A percentile compares a stretch with the other conserved stretches of the same genome.
phyloP scores from a whole-genome alignment of 2,797 vertebrate species.

The Schizopygopsis pylzovi region DNA sequence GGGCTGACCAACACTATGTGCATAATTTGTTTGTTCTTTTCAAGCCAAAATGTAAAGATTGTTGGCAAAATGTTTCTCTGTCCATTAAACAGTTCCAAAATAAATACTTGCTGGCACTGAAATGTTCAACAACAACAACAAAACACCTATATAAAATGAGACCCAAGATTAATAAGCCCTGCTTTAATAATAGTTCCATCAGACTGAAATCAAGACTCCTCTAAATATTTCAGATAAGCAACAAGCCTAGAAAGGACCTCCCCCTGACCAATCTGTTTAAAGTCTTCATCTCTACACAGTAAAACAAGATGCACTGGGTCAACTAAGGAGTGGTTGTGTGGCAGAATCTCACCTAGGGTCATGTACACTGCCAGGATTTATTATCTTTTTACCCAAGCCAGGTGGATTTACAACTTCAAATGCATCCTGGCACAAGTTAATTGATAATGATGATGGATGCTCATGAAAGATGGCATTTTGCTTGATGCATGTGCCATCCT shows the following conservation, averaged over 20 bases:
- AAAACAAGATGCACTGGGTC: slow-evolving; percentile 22
- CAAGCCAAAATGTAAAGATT: not conserved
- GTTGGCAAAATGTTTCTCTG: not conserved
- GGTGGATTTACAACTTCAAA: slow-evolving; percentile 30
- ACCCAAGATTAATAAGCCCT: not conserved
- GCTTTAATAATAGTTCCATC: not conserved
- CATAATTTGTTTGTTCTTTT: not conserved
- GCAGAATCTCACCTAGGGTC: slow-evolving; percentile 14
- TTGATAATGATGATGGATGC: not conserved
- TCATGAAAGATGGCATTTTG: not conserved
- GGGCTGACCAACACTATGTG: not conserved
- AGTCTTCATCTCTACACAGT: not conserved
- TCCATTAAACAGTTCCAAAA: no score
- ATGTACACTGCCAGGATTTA: not conserved
- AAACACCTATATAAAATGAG: not conserved
- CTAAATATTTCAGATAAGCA: slow-evolving; percentile 2
- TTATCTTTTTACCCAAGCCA: not conserved
- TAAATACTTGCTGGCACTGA: no score
- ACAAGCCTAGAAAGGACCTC: not conserved
- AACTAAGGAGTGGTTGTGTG: not conserved
- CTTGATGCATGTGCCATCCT: not conserved
- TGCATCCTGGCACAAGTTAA: slow-evolving; percentile 17
- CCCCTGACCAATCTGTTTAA: not conserved
- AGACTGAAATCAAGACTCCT: not conserved
- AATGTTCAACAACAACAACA: no score